Conservation (phyloP, 2,888 invertebrate genomes). For the Xestoiulus laeticollis region DNA sequence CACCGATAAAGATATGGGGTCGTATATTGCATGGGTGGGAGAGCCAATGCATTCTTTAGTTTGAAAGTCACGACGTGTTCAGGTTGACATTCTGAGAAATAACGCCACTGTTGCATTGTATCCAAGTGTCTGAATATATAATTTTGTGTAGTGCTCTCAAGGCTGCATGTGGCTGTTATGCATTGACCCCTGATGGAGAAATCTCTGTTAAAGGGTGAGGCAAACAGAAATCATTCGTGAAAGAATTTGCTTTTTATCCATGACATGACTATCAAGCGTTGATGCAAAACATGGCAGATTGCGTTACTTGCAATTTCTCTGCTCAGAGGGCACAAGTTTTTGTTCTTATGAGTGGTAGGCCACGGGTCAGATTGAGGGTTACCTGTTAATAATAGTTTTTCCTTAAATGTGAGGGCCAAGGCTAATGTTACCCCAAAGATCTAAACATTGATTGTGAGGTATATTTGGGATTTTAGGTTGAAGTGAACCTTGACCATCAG, state of each 20-base stretch:
- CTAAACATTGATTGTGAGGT: constrained; percentile 1
- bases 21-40: neutral
- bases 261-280: constrained; percentile 42
- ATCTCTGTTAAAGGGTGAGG: neutral
- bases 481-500: constrained; percentile 6
- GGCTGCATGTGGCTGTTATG: constrained; percentile 23
- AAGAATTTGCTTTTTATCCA: constrained; percentile 11
- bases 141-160: neutral
- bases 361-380: constrained; percentile 1
- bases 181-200: constrained; percentile 31
- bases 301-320: constrained; percentile 38
- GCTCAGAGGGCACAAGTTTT: too few relatives aligned
- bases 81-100: constrained; percentile 10
- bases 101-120: neutral
- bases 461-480: constrained; percentile 8
- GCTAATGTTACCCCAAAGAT: neutral
- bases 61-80: neutral
- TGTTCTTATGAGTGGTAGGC: neutral
- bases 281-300: neutral
- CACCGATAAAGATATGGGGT: neutral
- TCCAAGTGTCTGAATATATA: constrained; percentile 1
- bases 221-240: constrained; percentile 43
- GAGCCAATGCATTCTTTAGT: constrained; percentile 9
- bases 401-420: neutral
- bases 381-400: neutral